A percentile compares a stretch with the other conserved stretches of the same genome.
Evolutionary conservation across 2,888 invertebrate genomes (phyloP).

Genomic region (Hipparchia sbordonii): DNA sequence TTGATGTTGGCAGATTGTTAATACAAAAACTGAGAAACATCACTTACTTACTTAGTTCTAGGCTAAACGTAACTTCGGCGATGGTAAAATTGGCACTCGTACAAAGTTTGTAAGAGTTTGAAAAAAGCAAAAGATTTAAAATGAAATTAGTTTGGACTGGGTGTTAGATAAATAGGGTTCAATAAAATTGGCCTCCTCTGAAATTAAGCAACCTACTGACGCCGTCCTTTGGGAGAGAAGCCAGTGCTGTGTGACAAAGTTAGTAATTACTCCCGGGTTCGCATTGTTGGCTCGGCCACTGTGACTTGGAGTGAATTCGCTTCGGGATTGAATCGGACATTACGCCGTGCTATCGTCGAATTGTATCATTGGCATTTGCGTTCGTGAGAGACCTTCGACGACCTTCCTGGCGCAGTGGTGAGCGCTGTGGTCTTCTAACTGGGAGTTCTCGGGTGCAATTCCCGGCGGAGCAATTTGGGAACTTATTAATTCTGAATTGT

Average conservation of each 20-base stretch:
- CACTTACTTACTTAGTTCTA: too few relatives aligned
- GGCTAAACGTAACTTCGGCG: too few relatives aligned
- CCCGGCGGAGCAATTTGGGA: too few relatives aligned
- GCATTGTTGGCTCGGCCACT: slow-evolving; percentile 26
- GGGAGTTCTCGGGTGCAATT: too few relatives aligned
- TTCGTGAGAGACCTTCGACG: slow-evolving; percentile 1
- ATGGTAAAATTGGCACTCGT: too few relatives aligned
- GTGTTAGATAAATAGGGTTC: slow-evolving; percentile 11
- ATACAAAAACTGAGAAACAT: too few relatives aligned
- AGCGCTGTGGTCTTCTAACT: too few relatives aligned
- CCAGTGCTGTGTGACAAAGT: slow-evolving; percentile 20
- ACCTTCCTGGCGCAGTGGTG: too few relatives aligned
- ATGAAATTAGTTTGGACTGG: not conserved
- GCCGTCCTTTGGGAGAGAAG: slow-evolving; percentile 19
- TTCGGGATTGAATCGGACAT: slow-evolving; percentile 23
- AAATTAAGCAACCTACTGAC: slow-evolving; percentile 10
- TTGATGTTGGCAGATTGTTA: too few relatives aligned
- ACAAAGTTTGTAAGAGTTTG: too few relatives aligned
- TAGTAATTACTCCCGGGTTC: slow-evolving; percentile 25
- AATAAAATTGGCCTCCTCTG: slow-evolving; percentile 1
- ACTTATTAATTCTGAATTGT: too few relatives aligned
- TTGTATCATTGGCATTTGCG: slow-evolving; percentile 15
- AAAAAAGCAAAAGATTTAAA: too few relatives aligned
- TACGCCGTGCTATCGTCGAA: slow-evolving; percentile 15
- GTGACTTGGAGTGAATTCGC: slow-evolving; percentile 20